Evolutionary conservation across 2,113 vertebrate genomes (phyloP), one percentile per base, ranked within the genome.

Genomic region (Otis tarda): DNA sequence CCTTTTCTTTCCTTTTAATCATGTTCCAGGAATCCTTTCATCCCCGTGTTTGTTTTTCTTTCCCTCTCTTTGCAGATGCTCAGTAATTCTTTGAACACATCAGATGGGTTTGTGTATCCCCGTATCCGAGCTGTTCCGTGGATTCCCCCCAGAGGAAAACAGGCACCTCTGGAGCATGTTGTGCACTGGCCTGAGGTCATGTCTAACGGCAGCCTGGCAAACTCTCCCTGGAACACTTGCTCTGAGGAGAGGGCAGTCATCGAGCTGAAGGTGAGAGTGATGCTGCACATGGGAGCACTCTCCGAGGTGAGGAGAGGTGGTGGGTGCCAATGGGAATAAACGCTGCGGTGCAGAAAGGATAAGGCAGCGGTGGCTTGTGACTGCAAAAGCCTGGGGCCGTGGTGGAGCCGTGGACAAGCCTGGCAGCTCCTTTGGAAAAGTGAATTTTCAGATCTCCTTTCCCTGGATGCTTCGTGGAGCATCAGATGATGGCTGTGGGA

Each of bases 1-100:
- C 95, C 80, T 93, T 90, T 89, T 55, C 80, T 96, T 92, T 57
- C 76, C 83, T 93, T 56, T 97, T 92, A 94, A 95, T 96, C 96
- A 94, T 97, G 83, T 94, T 67, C 69, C 79, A 96, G 91, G 96
- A 97, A 97, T 97, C 89, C 96, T 97, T 97, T 96, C 85, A 97
- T 96, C 93, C 52, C 0, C 2, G 1, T 96, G 95, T 97, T 97
- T 97, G 95, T 97, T 97, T 97, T 93, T 96, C 89, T 97, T 97
- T 96, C 80, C 31, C 39, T 94, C 64, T 96, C 76, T 64, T 96
- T 83, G 91, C 96, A 95, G 94, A 97, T 95, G 95, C 94, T 93
- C 91, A 76, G 86, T 80, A 93, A 96, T 93, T 96, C 93, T 94
- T 95, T 96, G 95, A 95, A 93, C 52, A 24, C 21, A 89, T 93